These are phyloP conservation scores for Meteorus colon DNA, from an alignment of 2,888 invertebrate genomes.

Conservation along the genomic window DNA sequence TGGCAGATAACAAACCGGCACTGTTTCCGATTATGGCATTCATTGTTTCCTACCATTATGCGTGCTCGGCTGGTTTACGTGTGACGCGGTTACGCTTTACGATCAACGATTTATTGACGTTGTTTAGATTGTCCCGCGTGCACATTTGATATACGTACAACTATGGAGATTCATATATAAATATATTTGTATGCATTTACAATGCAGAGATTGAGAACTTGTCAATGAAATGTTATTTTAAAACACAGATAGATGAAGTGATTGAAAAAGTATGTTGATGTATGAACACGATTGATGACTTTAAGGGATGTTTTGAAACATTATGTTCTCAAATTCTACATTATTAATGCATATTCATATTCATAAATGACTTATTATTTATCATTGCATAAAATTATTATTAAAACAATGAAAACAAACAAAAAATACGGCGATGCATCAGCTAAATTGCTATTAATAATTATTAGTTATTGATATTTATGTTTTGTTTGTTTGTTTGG, in stretches of 20 bases:
- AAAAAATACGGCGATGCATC: background rate
- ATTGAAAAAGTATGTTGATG: no score
- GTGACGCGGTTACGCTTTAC: slow-evolving; percentile 71
- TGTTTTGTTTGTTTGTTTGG: slow-evolving; percentile 22
- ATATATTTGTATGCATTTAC: slow-evolving; percentile 1
- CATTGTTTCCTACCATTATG: slow-evolving; percentile 74
- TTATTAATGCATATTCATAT: no score
- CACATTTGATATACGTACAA: slow-evolving; percentile 20
- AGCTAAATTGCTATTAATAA: background rate
- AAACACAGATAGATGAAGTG: no score
- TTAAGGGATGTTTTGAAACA: no score
- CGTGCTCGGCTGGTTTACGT: slow-evolving; percentile 72
- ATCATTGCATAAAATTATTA: background rate
- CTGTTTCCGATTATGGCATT: slow-evolving; percentile 74
- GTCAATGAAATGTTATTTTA: no score
- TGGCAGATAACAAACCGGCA: slow-evolving; percentile 74
- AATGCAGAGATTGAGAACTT: background rate
- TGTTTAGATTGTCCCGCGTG: slow-evolving; percentile 41
- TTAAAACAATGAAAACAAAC: background rate
- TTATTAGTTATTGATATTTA: slow-evolving; percentile 15
- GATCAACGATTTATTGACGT: slow-evolving; percentile 57
- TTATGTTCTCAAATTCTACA: no score
- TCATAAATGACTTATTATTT: no score
- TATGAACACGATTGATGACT: no score
- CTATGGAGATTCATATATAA: background rate